Conservation (phyloP, 2,888 invertebrate genomes). For the Sarcophaga carnaria region DNA sequence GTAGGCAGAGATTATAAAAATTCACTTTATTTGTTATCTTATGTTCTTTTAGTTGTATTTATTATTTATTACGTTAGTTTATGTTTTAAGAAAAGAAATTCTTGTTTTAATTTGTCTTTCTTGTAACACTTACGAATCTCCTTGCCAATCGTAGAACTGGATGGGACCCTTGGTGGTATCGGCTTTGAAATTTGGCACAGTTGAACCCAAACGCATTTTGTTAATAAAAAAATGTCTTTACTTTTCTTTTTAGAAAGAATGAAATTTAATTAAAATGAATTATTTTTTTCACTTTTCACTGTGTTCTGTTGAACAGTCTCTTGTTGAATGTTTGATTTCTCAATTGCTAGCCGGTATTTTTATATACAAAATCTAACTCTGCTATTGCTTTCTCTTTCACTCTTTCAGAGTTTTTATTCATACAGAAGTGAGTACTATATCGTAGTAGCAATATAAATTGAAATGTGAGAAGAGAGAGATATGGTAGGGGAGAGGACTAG, state of each 20-base stretch:
- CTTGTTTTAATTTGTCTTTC: neutral
- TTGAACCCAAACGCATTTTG: conserved; percentile 87
- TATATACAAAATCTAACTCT: conserved; percentile 31
- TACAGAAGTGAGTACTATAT: too few species aligned
- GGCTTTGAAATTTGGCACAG: conserved; percentile 89
- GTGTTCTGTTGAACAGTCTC: conserved; percentile 23
- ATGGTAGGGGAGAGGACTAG: neutral
- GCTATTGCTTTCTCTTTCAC: neutral
- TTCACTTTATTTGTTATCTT: too few species aligned
- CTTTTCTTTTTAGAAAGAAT: conserved; percentile 12
- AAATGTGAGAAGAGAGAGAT: neutral
- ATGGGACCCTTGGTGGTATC: conserved; percentile 88
- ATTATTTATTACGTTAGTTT: neutral
- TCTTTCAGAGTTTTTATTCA: neutral
- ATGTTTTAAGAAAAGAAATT: neutral
- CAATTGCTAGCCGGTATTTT: conserved; percentile 8
- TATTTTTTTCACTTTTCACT: neutral
- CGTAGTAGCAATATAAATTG: too few species aligned
- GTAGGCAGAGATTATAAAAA: too few species aligned
- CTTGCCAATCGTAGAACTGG: conserved; percentile 90
- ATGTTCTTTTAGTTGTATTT: too few species aligned
- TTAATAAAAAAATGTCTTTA: conserved; percentile 7
- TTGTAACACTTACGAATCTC: conserved; percentile 85
- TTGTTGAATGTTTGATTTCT: conserved; percentile 26
- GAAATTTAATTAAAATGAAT: conserved; percentile 11